Conservation (phyloP, 2,113 vertebrate genomes). For the Ascaphus truei region DNA sequence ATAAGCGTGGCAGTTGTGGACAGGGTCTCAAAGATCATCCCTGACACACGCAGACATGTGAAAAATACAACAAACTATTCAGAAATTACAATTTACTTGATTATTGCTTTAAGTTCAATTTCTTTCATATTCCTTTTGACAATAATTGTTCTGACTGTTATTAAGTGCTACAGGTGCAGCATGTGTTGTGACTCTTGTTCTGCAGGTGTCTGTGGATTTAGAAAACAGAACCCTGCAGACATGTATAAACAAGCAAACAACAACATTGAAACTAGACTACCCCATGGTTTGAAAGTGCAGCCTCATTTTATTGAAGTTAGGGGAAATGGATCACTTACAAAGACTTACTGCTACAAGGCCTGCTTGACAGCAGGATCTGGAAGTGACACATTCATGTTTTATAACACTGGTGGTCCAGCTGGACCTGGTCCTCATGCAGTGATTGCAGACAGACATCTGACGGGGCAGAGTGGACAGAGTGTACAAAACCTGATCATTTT, state of each 20-base stretch:
- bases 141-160: conserved; percentile 78
- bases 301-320: conserved; percentile 94
- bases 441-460: conserved; percentile 85
- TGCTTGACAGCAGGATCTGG: conserved; percentile 90
- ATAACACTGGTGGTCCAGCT: conserved; percentile 86
- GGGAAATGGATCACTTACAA: conserved; percentile 90
- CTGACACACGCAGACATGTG: conserved; percentile 79
- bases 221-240: conserved; percentile 71
- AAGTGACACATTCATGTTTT: conserved; percentile 98
- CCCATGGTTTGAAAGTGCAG: conserved; percentile 85
- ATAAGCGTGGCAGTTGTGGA: conserved; percentile 84
- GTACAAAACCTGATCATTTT: conserved; percentile 81
- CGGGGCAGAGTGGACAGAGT: conserved; percentile 86
- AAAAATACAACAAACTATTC: conserved; percentile 77
- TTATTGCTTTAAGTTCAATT: conserved; percentile 86
- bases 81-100: conserved; percentile 88
- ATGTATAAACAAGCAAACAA: conserved; percentile 79
- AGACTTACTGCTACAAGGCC: conserved; percentile 97
- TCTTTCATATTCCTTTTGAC: conserved; percentile 93
- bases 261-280: conserved; percentile 73
- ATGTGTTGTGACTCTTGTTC: conserved; percentile 78
- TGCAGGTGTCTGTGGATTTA: conserved; percentile 76
- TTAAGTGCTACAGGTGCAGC: conserved; percentile 87
- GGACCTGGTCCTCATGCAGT: conserved; percentile 75
- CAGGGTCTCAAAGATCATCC: conserved; percentile 77